A percentile compares a stretch with the other conserved stretches of the same genome.
Evolutionary conservation across 92 coral and sea anemone species (phyloP).

Genomic region (Parazoanthus darwini): DNA sequence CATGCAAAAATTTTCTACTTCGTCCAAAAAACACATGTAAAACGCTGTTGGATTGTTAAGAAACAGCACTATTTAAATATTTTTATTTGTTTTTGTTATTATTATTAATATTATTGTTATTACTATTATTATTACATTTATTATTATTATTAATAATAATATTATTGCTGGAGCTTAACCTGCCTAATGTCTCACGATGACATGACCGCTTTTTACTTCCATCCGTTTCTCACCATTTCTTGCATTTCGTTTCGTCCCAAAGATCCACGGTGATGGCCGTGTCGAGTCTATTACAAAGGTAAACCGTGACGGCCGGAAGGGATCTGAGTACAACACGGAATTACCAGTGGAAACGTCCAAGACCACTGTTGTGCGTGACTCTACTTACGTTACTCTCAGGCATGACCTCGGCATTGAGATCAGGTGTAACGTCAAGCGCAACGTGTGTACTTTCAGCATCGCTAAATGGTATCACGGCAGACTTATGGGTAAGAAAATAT

Average conservation of each 20-base stretch:
- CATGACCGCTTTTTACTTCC: no score
- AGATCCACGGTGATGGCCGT: conserved; percentile 76
- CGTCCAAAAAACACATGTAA: no score
- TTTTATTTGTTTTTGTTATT: no score
- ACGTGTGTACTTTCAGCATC: conserved; percentile 91
- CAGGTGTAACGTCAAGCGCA: conserved; percentile 85
- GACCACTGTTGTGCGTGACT: conserved; percentile 82
- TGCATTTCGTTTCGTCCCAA: neutral
- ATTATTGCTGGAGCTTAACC: no score
- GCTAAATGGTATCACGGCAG: conserved; percentile 95
- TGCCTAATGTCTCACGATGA: no score
- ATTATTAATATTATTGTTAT: no score
- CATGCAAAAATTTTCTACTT: no score
- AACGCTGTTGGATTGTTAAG: no score
- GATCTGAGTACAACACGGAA: conserved; percentile 68
- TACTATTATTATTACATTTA: no score
- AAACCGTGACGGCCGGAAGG: conserved; percentile 63
- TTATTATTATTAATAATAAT: no score
- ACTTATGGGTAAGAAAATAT: conserved; percentile 78
- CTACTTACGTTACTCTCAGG: conserved; percentile 71
- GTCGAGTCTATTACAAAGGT: conserved; percentile 89
- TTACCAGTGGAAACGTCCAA: conserved; percentile 85
- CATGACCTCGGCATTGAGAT: conserved; percentile 87
- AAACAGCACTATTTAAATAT: no score
- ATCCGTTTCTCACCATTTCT: neutral